phyloP scores from a whole-genome alignment of 2,888 invertebrate species.

The Aphidoletes aphidimyza region DNA sequence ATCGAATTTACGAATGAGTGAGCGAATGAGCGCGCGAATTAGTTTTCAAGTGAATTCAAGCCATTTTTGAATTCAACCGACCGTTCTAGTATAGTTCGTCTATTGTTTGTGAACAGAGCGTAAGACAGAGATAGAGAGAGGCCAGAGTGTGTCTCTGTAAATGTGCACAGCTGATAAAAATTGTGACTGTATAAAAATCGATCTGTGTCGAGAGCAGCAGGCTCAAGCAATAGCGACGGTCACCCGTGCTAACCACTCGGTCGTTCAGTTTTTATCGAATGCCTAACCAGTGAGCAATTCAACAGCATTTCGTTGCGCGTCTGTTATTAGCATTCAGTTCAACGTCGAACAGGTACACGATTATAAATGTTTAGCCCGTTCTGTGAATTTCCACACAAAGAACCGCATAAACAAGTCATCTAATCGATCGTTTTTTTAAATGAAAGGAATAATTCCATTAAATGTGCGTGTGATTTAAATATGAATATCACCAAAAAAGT shows the following conservation, averaged over 20 bases:
- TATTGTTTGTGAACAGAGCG: neutral
- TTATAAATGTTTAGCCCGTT: neutral
- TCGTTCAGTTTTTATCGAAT: neutral
- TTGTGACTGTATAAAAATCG: neutral
- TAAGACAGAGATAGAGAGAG: too few relatives aligned
- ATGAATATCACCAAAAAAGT: too few relatives aligned
- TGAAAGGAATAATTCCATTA: too few relatives aligned
- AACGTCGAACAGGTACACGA: neutral
- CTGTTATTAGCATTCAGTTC: neutral
- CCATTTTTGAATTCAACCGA: too few relatives aligned
- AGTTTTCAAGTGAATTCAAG: too few relatives aligned
- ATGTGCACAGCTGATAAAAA: slow-evolving; percentile 28
- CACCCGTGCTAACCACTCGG: too few relatives aligned
- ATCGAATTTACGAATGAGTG: neutral
- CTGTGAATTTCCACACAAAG: too few relatives aligned
- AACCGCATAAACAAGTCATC: too few relatives aligned
- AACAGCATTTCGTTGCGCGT: neutral
- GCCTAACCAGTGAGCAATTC: neutral
- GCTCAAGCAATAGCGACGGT: neutral
- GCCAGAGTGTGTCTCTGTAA: neutral
- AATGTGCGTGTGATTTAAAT: too few relatives aligned
- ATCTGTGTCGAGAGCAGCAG: neutral
- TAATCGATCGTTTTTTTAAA: too few relatives aligned
- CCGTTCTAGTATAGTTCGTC: neutral
- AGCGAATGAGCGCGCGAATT: too few relatives aligned